Base-by-base conservation (phyloP, 2,888 invertebrate species). In the Allophyes oxyacanthae region DNA sequence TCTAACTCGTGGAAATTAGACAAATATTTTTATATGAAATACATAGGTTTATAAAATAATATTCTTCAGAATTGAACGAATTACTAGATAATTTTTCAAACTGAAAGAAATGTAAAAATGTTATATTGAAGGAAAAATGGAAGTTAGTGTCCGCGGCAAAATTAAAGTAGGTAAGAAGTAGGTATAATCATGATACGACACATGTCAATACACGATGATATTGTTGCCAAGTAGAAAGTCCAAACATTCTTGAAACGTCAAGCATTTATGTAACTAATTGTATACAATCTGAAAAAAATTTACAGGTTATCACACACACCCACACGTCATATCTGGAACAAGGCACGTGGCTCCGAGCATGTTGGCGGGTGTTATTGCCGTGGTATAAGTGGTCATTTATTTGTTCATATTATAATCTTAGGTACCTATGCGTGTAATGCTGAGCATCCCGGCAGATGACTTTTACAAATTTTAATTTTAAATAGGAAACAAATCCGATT, bases 201-300 rank as follows among this genome's bases (percentile, higher is more conserved):
- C 2, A 20, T 20, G 20, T 20, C 20, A 20, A 20, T 20, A 33
- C 11, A 45, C 11, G 43, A 30, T 15, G 10, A 41, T n/a, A n/a
- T n/a, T n/a, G n/a, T n/a, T 20, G 6, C 42, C 43, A 43, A 50
- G 42, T 48, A 55, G 45, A 69, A 49, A 69, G 28, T 44, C 45
- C 49, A 40, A 44, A 56, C 40, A 48, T 38, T 40, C 20, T 20
- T 34, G 8, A 7, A 45, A 8, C 15, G 2, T 32, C 8, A 30
- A 20, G n/a, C 38, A 43, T 37, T 26, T 33, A 14, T 43, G 55
- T n/a, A n/a, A n/a, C 43, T 58, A 71, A 59, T 41, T 51, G 48
- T 40, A 37, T 41, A 46, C 20, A 61, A 72, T 52, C 51, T 52
- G n/a, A 61, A 20, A 66, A 41, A 72, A 72, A 67, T 72, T 58